These are phyloP conservation scores for Trichopoda pennipes DNA, from an alignment of 2,888 invertebrate species.

Conservation along the genomic window DNA sequence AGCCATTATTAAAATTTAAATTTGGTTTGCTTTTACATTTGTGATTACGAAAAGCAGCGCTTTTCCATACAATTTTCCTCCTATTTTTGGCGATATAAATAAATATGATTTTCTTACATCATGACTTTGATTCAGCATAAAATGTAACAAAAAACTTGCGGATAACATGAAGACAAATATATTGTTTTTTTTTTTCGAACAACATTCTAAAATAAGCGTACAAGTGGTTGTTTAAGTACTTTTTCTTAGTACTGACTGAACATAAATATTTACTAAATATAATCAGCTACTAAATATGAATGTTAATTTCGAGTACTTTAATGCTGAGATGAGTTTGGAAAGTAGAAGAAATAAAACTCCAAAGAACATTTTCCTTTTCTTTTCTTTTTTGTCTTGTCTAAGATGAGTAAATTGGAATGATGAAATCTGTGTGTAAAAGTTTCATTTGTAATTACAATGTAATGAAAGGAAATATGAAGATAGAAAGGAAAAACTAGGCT, in stretches of 20 bases:
- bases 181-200: slow-evolving; percentile 23
- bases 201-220: slow-evolving; percentile 33
- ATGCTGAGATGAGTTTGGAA: not conserved
- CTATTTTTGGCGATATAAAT: slow-evolving; percentile 33
- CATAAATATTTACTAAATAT: slow-evolving; percentile 3
- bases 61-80: slow-evolving; percentile 13
- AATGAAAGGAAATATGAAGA: not conserved
- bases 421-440: slow-evolving; percentile 25
- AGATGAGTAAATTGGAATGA: not conserved
- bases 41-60: slow-evolving; percentile 19
- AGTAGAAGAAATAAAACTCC: not conserved
- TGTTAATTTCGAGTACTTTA: slow-evolving; percentile 36
- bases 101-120: slow-evolving; percentile 48
- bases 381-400: slow-evolving; percentile 18
- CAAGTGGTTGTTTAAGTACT: slow-evolving; percentile 51
- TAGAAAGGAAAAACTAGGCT: not conserved
- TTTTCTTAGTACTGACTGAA: not conserved
- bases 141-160: too few species aligned
- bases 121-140: slow-evolving; percentile 21
- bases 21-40: not conserved
- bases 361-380: slow-evolving; percentile 1
- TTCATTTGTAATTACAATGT: slow-evolving; percentile 42
- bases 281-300: slow-evolving; percentile 35
- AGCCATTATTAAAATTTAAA: slow-evolving; percentile 50
- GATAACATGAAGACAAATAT: not conserved